Conservation (phyloP, 2,113 vertebrate genomes). For the Passer montanus region DNA sequence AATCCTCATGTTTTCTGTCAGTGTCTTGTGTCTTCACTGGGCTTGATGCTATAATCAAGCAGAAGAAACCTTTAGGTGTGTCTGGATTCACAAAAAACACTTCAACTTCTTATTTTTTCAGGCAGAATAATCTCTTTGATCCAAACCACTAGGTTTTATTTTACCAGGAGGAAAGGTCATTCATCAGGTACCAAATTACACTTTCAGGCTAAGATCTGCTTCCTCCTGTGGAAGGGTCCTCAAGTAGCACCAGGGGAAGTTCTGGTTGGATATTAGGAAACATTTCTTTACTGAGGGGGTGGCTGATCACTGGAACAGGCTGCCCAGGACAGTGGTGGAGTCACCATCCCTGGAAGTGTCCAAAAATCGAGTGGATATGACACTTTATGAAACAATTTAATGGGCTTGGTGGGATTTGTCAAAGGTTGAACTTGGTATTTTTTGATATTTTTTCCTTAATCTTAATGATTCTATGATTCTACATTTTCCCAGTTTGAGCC, state of each 20-base stretch:
- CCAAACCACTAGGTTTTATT: background rate
- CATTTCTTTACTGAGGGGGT: background rate
- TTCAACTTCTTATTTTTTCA: background rate
- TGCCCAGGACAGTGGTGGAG: background rate
- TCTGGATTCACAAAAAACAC: background rate
- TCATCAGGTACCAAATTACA: background rate
- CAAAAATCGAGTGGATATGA: accelerated
- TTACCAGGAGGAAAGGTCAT: background rate
- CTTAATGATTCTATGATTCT: background rate
- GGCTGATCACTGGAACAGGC: background rate
- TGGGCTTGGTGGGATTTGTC: background rate
- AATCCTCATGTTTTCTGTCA: background rate
- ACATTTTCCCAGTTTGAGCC: background rate
- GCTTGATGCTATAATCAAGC: background rate
- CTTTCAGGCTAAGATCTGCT: background rate
- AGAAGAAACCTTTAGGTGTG: background rate
- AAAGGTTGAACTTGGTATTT: background rate
- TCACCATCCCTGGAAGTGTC: background rate
- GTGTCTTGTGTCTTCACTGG: background rate
- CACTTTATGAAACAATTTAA: background rate
- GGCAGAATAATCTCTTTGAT: background rate
- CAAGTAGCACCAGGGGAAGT: background rate
- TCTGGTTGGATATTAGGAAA: background rate
- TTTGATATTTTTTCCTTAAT: background rate
- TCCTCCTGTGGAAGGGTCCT: background rate